Evolutionary conservation across 2,888 invertebrate species (phyloP).

Genomic region (Epinotia ramella): DNA sequence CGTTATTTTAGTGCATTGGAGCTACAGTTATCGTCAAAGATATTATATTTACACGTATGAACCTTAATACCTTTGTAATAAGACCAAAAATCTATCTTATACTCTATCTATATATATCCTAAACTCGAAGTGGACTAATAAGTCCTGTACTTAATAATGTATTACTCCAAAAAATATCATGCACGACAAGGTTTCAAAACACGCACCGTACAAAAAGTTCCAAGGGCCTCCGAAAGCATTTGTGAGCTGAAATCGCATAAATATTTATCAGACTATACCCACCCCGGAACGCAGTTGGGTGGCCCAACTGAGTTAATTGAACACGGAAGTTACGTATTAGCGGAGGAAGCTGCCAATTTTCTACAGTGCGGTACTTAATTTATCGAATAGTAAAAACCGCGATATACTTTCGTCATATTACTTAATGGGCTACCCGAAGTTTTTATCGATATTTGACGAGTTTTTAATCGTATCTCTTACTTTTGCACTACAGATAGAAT

Average conservation of each 20-base stretch:
- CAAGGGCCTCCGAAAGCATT: conserved; percentile 29
- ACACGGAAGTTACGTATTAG: conserved; percentile 37
- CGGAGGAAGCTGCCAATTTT: conserved; percentile 36
- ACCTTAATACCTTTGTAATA: too few relatives aligned
- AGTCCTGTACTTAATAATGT: neutral
- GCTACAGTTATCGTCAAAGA: too few relatives aligned
- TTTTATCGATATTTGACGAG: too few relatives aligned
- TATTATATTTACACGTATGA: too few relatives aligned
- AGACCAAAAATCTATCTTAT: too few relatives aligned
- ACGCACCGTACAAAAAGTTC: conserved; percentile 31
- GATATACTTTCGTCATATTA: neutral
- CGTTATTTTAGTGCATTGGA: too few relatives aligned
- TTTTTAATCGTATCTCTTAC: too few relatives aligned
- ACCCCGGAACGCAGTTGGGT: conserved; percentile 34
- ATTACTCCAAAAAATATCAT: neutral
- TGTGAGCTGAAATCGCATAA: conserved; percentile 35
- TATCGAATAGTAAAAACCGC: neutral
- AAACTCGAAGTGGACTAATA: too few relatives aligned
- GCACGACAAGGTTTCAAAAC: conserved; percentile 24
- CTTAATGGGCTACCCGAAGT: too few relatives aligned
- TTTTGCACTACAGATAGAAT: too few relatives aligned
- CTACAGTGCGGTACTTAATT: conserved; percentile 27
- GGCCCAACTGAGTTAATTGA: conserved; percentile 43
- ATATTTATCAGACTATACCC: conserved; percentile 34
- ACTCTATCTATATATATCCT: too few relatives aligned